These are phyloP conservation scores for Crotalus helleri DNA, from an alignment of 2,113 vertebrate species.

Conservation along the genomic window DNA sequence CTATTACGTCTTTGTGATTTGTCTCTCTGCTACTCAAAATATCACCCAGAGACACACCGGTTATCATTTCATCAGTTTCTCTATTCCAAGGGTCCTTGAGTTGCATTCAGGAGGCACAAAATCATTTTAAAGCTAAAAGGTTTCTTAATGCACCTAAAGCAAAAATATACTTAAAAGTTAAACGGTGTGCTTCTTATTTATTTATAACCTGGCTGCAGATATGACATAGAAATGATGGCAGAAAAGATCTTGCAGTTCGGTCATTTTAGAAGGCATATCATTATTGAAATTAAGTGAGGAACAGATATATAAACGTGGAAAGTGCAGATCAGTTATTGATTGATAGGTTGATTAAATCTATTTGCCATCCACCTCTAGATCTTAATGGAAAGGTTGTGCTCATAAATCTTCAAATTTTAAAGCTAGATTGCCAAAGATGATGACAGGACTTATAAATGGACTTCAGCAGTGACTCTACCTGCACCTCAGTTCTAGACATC, in stretches of 20 bases:
- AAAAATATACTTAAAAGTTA: conserved; percentile 25
- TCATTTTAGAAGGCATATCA: conserved; percentile 6
- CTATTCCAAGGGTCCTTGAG: not conserved
- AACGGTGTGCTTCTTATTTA: conserved; percentile 24
- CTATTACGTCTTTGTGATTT: not conserved
- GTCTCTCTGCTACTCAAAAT: not conserved
- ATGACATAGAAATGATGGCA: not conserved
- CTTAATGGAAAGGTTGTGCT: conserved; percentile 35
- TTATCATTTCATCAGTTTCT: not conserved
- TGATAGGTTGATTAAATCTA: not conserved
- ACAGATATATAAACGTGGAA: conserved; percentile 1
- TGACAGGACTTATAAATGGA: conserved; percentile 1
- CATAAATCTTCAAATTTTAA: conserved; percentile 42
- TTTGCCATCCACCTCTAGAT: not conserved
- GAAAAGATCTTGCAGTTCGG: not conserved
- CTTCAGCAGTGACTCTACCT: conserved; percentile 41
- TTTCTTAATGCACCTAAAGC: conserved; percentile 12
- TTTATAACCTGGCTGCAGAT: conserved; percentile 27
- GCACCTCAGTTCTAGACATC: conserved; percentile 18
- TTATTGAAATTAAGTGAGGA: not conserved
- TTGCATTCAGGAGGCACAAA: conserved; percentile 5
- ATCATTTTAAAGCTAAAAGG: not conserved
- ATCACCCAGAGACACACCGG: not conserved
- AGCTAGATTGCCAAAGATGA: conserved; percentile 33
- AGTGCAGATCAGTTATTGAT: not conserved